Evolutionary conservation across 2,113 vertebrate genomes (phyloP), one percentile per base, ranked within the genome.

Genomic region (Scortum barcoo): DNA sequence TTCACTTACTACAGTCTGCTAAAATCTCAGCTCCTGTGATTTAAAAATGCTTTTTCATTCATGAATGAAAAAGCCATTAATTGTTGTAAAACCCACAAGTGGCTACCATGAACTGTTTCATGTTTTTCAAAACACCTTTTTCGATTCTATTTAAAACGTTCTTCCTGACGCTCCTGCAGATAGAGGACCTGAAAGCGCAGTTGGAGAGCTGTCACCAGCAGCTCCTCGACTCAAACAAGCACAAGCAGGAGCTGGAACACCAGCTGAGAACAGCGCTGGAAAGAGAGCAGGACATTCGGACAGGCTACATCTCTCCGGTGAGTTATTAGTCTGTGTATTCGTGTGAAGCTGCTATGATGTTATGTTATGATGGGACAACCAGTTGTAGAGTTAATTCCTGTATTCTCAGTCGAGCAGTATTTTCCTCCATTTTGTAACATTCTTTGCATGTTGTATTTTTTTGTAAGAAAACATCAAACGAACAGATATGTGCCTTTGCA

Each of bases 221-320:
- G 86, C 93, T 96, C 57, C 78, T 92, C 0, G 92, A 95, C 82
- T 95, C 95, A 11, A 95, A 94, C 83, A 89, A 92, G 42, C 93
- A 95, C 87, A 96, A 95, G 76, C 90, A 91, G 88, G 93, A 94
- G 56, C 91, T 96, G 74, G 95, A 96, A 84, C 85, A 92, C 17
- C 95, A 95, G 80, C 94, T 96, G 75, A 94, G 92, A 66, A 90
- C 77, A 0, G 94, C 95, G 67, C 57, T 96, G 72, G 95, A 94
- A 30, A 87, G 93, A 56, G 96, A 96, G 83, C 94, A 95, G 56
- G 94, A 95, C 69, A 26, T 94, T 72, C 93, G 95, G 1, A 53
- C 91, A 0, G 96, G 95, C 36, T 96, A 96, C 88, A 94, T 96
- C 87, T 96, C 96, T n/a, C 96, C 95, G 86, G 96, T 96, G 93